Evolutionary conservation across 2,888 invertebrate species (phyloP), one percentile per base, ranked within the genome.

Genomic region (Lissocephala sabroskyi): DNA sequence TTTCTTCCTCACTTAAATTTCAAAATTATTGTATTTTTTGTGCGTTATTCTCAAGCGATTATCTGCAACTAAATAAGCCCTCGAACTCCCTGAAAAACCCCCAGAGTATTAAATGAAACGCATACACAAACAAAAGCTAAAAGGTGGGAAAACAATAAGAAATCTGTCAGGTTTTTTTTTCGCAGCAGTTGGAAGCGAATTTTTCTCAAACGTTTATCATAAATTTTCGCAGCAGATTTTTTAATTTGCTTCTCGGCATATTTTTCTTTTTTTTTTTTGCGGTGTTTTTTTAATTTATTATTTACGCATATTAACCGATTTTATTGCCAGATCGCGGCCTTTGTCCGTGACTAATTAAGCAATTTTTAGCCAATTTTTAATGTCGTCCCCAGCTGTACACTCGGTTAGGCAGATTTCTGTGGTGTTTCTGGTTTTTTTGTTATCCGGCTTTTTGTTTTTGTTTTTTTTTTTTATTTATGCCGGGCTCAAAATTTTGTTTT

Each of bases 271-370:
- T 32, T 32, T n/a, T 13, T 32, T n/a, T 32, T 32, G 17, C 35
- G 10, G 16, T 35, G 10, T 4, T 17, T n/a, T 11, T 23, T 23
- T 23, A 23, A 23, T 23, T 23, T 23, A 23, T 23, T 23, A 23
- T 23, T 23, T 23, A 23, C 23, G 23, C 23, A 23, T 5, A 23
- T 23, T 23, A 23, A 3, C 23, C 7, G 35, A 7, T 35, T 9
- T 7, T 11, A 10, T 16, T 11, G 3, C 14, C 13, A n/a, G n/a
- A n/a, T n/a, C n/a, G n/a, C n/a, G 17, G 11, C 14, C 29, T 17
- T 28, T 13, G 29, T 14, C 59, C 65, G 56, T 75, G 68, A 71
- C 75, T 71, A 75, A 71, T 71, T 71, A 75, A 71, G 75, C 75
- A 75, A 71, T 71, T 71, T 52, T 75, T 63, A 67, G 61, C 62